Evolutionary conservation across 2,797 vertebrate species (phyloP).

Genomic region (Neosilurus mollespiculum): DNA sequence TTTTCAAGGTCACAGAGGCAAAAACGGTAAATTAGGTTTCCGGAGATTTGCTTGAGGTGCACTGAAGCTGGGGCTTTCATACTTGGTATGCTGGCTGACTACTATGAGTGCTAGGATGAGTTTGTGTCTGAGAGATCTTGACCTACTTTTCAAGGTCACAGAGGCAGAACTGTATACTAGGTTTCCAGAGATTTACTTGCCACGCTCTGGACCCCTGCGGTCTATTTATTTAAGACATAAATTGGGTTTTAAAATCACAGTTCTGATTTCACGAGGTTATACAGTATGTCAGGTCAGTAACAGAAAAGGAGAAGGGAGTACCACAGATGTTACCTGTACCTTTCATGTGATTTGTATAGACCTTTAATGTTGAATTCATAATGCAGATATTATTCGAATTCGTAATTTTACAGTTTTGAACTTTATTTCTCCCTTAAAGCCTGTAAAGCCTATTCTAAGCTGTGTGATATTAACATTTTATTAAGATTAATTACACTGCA

Average conservation of each 20-base stretch:
- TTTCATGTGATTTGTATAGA: background rate
- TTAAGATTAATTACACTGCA: background rate
- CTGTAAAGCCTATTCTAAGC: background rate
- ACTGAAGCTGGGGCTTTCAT: too few species aligned
- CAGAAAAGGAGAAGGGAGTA: background rate
- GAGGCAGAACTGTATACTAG: too few species aligned
- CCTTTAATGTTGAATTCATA: background rate
- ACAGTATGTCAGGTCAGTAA: background rate
- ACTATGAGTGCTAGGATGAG: too few species aligned
- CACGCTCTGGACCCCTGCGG: too few species aligned
- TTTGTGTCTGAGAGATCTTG: too few species aligned
- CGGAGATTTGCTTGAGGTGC: too few species aligned
- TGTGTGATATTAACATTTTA: background rate
- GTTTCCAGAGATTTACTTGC: too few species aligned
- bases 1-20: too few species aligned
- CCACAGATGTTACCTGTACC: background rate
- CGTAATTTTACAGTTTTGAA: background rate
- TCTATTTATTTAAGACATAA: background rate
- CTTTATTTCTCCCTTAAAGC: background rate
- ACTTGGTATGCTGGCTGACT: too few species aligned
- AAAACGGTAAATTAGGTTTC: too few species aligned
- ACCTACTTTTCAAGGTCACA: too few species aligned
- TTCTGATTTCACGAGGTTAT: background rate
- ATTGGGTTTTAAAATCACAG: background rate
- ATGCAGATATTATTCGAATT: background rate